A percentile compares a stretch with the other conserved stretches of the same genome.
These are phyloP conservation scores for Parazoanthus darwini DNA, from an alignment of 92 coral and sea anemone species.

Conservation along the genomic window DNA sequence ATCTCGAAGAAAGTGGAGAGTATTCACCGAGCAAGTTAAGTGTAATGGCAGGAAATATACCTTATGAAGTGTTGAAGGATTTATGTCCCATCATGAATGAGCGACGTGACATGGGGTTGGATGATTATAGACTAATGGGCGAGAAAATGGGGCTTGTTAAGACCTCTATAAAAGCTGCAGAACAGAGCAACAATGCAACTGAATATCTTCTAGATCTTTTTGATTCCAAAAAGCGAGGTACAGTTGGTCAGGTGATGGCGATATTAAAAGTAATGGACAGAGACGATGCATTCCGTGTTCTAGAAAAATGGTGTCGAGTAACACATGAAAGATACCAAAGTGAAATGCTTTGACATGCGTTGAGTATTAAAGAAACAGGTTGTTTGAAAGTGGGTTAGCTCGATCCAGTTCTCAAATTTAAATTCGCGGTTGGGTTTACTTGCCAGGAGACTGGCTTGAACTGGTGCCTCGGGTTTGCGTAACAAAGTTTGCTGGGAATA, in stretches of 20 bases:
- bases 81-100: slow-evolving; percentile 2
- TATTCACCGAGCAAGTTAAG: neutral
- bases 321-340: neutral
- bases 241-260: slow-evolving; percentile 29
- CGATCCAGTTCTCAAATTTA: no score
- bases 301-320: neutral
- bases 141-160: slow-evolving; percentile 15
- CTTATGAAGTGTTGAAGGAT: neutral
- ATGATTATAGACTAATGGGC: slow-evolving; percentile 33
- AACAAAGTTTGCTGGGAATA: no score
- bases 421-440: no score
- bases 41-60: neutral
- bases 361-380: no score
- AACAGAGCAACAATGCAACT: neutral
- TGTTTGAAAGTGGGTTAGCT: neutral
- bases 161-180: neutral
- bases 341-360: slow-evolving; percentile 6
- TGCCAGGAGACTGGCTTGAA: no score
- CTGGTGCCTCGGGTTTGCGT: no score
- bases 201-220: neutral
- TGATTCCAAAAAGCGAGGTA: slow-evolving; percentile 9
- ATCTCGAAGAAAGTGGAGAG: neutral
- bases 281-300: slow-evolving; percentile 9
- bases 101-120: neutral
- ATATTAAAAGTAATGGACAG: slow-evolving; percentile 5